Evolutionary conservation across 2,113 vertebrate genomes (phyloP).

Genomic region (Pristiophorus japonicus): DNA sequence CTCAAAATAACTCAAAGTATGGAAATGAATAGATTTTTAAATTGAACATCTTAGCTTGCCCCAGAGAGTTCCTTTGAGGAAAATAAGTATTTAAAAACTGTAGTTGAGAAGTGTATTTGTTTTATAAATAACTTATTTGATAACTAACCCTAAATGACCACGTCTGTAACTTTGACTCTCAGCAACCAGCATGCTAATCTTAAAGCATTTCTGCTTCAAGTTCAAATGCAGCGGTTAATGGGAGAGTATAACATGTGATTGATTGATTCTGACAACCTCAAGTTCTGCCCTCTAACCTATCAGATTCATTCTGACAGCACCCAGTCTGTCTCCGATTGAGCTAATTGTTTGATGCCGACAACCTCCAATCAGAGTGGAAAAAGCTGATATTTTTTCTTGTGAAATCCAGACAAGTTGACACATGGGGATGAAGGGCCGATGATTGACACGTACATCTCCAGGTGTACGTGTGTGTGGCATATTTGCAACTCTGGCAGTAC

Average conservation of each 20-base stretch:
- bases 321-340: not conserved
- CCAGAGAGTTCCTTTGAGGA: too few species aligned
- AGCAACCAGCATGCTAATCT: not conserved
- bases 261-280: not conserved
- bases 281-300: not conserved
- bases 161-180: too few species aligned
- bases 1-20: too few species aligned
- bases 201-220: not conserved
- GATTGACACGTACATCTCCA: not conserved
- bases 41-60: too few species aligned
- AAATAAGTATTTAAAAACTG: too few species aligned
- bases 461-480: too few species aligned
- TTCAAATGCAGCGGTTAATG: not conserved
- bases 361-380: not conserved
- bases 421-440: not conserved
- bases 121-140: too few species aligned
- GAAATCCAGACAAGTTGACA: not conserved
- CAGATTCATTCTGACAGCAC: not conserved
- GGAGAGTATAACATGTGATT: not conserved
- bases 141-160: too few species aligned
- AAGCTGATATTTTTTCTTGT: not conserved
- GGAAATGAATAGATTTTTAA: too few species aligned
- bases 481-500: not conserved
- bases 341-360: not conserved
- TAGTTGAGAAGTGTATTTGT: too few species aligned